Conservation (phyloP, 2,797 vertebrate genomes). For the Sorex maritimensis region DNA sequence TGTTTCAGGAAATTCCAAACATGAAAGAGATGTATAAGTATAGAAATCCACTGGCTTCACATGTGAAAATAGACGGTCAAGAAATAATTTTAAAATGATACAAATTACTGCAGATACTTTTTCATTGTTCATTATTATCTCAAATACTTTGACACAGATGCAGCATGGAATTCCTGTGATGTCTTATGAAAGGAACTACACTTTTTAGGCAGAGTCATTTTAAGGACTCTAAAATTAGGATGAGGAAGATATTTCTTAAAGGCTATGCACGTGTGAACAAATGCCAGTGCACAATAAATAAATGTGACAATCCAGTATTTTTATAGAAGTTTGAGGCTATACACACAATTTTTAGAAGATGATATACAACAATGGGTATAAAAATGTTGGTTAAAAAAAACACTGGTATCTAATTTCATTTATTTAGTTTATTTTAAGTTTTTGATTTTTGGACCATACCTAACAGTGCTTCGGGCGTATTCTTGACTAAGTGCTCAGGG, state of each 20-base stretch:
- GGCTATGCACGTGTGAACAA: not conserved
- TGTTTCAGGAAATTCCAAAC: slow-evolving; percentile 51
- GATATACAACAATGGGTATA: not conserved
- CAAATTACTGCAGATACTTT: not conserved
- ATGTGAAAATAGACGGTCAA: slow-evolving; percentile 36
- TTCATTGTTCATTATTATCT: slow-evolving; percentile 64
- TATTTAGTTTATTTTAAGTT: too few relatives aligned
- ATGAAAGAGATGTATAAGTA: slow-evolving; percentile 56
- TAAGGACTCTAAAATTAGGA: slow-evolving; percentile 66
- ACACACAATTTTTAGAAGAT: not conserved
- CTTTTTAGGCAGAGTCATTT: slow-evolving; percentile 26
- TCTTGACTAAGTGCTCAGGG: too few relatives aligned
- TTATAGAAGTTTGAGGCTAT: not conserved
- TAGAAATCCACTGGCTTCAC: not conserved
- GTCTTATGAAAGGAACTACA: slow-evolving; percentile 38
- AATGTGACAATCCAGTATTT: not conserved
- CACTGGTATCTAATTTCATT: too few relatives aligned
- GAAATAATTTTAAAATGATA: slow-evolving; percentile 56
- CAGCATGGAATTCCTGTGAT: slow-evolving; percentile 57
- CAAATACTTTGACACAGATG: slow-evolving; percentile 56
- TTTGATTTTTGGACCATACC: too few relatives aligned
- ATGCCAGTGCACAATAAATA: slow-evolving; percentile 62
- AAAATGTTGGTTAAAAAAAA: not conserved
- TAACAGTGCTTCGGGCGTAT: too few relatives aligned
- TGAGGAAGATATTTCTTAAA: slow-evolving; percentile 27